These are phyloP conservation scores for Stramonita haemastoma DNA, from an alignment of 2,888 invertebrate species.

Conservation along the genomic window DNA sequence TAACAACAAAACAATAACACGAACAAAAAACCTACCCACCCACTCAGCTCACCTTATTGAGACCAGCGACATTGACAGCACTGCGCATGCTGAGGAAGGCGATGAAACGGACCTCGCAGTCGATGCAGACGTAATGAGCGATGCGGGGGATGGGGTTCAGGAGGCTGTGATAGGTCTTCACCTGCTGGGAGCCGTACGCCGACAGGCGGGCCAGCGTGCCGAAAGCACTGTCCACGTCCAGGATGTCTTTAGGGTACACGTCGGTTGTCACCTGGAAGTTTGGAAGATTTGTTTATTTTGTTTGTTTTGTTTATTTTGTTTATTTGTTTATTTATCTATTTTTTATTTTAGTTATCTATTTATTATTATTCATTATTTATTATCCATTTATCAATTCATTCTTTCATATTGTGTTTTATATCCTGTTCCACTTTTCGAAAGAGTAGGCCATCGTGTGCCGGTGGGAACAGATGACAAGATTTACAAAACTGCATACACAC, in stretches of 20 bases:
- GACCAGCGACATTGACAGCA: conserved; percentile 52
- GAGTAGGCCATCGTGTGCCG: too few species aligned
- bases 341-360: too few species aligned
- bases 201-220: conserved; percentile 48
- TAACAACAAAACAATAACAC: neutral
- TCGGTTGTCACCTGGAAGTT: conserved; percentile 11
- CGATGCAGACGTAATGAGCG: conserved; percentile 53
- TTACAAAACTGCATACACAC: too few species aligned
- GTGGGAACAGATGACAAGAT: too few species aligned
- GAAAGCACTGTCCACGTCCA: conserved; percentile 47
- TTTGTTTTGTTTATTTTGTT: too few species aligned
- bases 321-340: too few species aligned
- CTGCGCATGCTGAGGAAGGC: conserved; percentile 52
- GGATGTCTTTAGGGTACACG: conserved; percentile 49
- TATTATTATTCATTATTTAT: too few species aligned
- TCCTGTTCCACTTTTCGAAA: too few species aligned
- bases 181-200: conserved; percentile 45
- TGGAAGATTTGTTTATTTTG: too few species aligned
- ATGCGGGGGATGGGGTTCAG: conserved; percentile 49
- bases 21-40: neutral
- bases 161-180: conserved; percentile 32
- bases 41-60: conserved; percentile 44
- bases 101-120: conserved; percentile 52
- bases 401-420: too few species aligned
- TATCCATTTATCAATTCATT: too few species aligned